Conservation (phyloP, 2,888 invertebrate species). For the Agonopterix heracliana region DNA sequence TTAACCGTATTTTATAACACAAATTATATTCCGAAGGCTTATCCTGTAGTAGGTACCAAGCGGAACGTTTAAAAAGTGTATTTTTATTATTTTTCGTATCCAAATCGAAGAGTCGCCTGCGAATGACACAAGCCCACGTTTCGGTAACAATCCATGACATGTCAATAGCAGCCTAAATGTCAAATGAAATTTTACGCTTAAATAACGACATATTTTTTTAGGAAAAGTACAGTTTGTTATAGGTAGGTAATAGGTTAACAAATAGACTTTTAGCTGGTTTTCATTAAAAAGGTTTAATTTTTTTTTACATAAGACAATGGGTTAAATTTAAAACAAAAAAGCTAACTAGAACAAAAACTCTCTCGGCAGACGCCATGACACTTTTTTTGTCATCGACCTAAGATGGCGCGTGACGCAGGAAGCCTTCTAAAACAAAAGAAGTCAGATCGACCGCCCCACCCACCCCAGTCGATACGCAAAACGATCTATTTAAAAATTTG, state of each 20-base stretch:
- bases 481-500: neutral
- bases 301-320: neutral
- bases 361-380: slow-evolving; percentile 60
- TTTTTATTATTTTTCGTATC: too few relatives aligned
- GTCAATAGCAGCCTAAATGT: neutral
- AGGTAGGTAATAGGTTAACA: too few relatives aligned
- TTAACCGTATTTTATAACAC: too few relatives aligned
- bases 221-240: neutral
- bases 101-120: neutral
- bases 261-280: too few relatives aligned
- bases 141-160: neutral
- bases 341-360: slow-evolving; percentile 35
- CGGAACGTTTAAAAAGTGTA: too few relatives aligned
- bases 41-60: too few relatives aligned
- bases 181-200: neutral
- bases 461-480: slow-evolving; percentile 17
- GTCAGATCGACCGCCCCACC: slow-evolving; percentile 50
- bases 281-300: too few relatives aligned
- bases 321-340: neutral
- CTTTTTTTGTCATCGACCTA: slow-evolving; percentile 66
- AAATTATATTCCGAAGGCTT: too few relatives aligned
- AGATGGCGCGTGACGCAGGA: slow-evolving; percentile 64
- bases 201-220: neutral
- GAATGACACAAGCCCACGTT: neutral
- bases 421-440: slow-evolving; percentile 70